phyloP scores from a whole-genome alignment of 2,113 vertebrate genomes.

The Monopterus albus region DNA sequence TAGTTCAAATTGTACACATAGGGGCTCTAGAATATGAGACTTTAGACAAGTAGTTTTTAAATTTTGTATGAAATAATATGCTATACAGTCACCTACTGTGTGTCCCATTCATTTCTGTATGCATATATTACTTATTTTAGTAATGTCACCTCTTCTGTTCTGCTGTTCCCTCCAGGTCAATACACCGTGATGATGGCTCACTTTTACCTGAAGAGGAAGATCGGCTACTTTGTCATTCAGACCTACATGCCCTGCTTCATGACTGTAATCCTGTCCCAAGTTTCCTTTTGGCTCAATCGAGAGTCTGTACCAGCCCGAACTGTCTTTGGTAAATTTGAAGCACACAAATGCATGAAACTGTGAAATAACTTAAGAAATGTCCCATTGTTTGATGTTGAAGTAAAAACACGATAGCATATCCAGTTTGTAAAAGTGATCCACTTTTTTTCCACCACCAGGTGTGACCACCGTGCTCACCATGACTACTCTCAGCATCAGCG shows the following conservation, averaged over 20 bases:
- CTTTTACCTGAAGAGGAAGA: slow-evolving; percentile 98
- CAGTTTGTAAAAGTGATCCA: slow-evolving; percentile 37
- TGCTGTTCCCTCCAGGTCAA: slow-evolving; percentile 83
- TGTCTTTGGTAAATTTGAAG: slow-evolving; percentile 91
- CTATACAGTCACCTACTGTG: too few relatives aligned
- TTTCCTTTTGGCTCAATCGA: slow-evolving; percentile 98
- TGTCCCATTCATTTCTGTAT: too few relatives aligned
- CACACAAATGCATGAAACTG: background rate
- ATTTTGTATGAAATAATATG: too few relatives aligned
- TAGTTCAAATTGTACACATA: too few relatives aligned
- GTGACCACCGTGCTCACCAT: slow-evolving; percentile 98
- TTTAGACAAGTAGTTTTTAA: too few relatives aligned
- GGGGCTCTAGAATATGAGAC: too few relatives aligned
- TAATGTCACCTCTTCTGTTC: background rate
- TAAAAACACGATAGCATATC: slow-evolving; percentile 8
- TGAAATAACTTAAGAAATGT: background rate
- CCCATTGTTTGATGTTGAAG: too few relatives aligned
- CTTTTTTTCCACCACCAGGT: slow-evolving; percentile 77
- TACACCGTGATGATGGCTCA: slow-evolving; percentile 98
- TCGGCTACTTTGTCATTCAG: slow-evolving; percentile 98
- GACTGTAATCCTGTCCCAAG: slow-evolving; percentile 97
- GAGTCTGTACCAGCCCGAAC: slow-evolving; percentile 97
- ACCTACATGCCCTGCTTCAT: slow-evolving; percentile 99
- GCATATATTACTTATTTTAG: too few relatives aligned
- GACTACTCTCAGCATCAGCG: slow-evolving; percentile 98